Evolutionary conservation across 2,113 vertebrate genomes (phyloP).

Genomic region (Ammodytes dubius): DNA sequence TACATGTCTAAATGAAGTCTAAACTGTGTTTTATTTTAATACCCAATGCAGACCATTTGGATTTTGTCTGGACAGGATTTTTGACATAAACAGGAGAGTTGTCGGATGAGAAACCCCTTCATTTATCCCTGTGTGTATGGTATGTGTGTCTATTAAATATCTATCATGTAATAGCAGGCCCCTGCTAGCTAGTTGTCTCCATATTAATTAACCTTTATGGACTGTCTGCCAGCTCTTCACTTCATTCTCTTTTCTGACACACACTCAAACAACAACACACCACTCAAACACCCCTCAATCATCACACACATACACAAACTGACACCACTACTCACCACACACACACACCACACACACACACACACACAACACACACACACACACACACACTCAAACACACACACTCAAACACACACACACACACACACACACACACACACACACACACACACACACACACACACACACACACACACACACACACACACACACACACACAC

Average conservation of each 20-base stretch:
- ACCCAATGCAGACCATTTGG: background rate
- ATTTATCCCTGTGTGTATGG: constrained; percentile 10
- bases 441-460: background rate
- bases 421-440: constrained; percentile 5
- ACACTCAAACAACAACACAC: background rate
- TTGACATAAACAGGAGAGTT: constrained; percentile 4
- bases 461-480: background rate
- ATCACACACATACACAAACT: constrained; percentile 15
- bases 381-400: background rate
- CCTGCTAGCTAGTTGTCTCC: constrained; percentile 66
- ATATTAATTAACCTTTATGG: constrained; percentile 87
- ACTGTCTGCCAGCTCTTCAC: constrained; percentile 78
- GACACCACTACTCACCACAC: constrained; percentile 12
- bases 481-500: constrained; percentile 16
- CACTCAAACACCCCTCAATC: background rate
- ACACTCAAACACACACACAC: background rate
- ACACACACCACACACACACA: background rate
- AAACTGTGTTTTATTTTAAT: background rate
- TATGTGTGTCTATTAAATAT: constrained; percentile 60
- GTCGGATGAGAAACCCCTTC: constrained; percentile 19
- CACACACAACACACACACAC: constrained; percentile 1
- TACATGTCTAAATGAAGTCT: background rate
- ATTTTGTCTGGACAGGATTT: constrained; percentile 31
- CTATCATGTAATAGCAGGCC: constrained; percentile 66
- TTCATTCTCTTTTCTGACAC: constrained; percentile 63